Conservation (phyloP, 2,797 vertebrate species). For the Labeo calbasu region DNA sequence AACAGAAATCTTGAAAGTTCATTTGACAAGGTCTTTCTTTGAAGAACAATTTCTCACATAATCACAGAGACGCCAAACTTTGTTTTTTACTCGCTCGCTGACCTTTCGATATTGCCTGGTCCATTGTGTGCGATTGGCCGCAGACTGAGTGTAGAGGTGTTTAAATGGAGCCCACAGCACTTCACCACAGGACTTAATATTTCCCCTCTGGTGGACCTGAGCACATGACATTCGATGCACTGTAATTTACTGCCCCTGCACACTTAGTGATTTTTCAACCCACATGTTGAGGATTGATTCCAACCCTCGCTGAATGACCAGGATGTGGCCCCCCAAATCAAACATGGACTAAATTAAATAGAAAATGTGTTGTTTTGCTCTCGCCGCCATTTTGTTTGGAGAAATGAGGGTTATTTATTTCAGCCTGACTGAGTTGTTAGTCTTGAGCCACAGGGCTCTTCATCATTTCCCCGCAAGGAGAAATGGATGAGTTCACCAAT, state of each 20-base stretch:
- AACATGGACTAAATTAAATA: not conserved
- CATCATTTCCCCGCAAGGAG: conserved; percentile 25
- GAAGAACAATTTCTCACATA: conserved; percentile 17
- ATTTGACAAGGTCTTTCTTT: not conserved
- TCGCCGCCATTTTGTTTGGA: conserved; percentile 25
- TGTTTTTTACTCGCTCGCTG: conserved; percentile 24
- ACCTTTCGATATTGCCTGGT: conserved; percentile 35
- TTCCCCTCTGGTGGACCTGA: conserved; percentile 37
- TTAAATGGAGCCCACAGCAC: conserved; percentile 43
- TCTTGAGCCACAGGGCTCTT: conserved; percentile 34
- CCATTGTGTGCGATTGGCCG: conserved; percentile 19
- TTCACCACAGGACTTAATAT: conserved; percentile 41
- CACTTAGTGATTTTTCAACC: conserved; percentile 30
- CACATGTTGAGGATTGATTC: conserved; percentile 37
- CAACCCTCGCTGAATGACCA: not conserved
- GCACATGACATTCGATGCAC: conserved; percentile 35
- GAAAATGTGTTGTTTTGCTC: conserved; percentile 21
- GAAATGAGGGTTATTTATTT: conserved; percentile 31
- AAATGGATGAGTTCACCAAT: conserved; percentile 43
- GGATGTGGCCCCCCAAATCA: conserved; percentile 19
- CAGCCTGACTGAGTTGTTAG: conserved; percentile 16
- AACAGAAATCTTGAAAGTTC: not conserved
- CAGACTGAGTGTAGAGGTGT: conserved; percentile 42
- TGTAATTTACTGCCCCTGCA: conserved; percentile 48
- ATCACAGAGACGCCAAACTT: conserved; percentile 25